Base-by-base conservation (phyloP, 1,140 invertebrate genomes). In the Eriosoma lanigerum region DNA sequence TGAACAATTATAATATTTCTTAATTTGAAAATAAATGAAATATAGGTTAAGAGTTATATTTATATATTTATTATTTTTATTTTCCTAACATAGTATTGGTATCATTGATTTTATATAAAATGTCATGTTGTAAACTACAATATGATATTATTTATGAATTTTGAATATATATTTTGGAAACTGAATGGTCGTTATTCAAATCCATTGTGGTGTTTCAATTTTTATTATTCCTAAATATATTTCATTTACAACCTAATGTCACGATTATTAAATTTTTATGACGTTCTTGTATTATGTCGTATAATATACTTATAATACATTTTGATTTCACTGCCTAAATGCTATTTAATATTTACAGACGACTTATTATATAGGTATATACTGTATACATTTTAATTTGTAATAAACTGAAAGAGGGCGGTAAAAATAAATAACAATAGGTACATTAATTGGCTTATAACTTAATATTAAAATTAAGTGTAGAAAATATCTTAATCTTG, bases 291-390 rank as follows among this genome's bases (percentile, higher is more conserved):
- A 38, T 38, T 29, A 12, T 64, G 62, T 38, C n/a, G 12, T 64
- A 4, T 64, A 48, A 1, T n/a, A n/a, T n/a, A n/a, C n/a, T 48
- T 15, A 10, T 48, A n/a, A 21, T n/a, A 64, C 17, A 29, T 38
- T 64, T 38, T 62, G 60, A 62, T 62, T 62, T 62, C 29, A 62
- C 32, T 62, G 29, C 17, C n/a, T n/a, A n/a, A n/a, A 62, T 62
- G 60, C 26, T 62, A 38, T 6, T 12, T 38, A 64, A 64, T 64
- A 64, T 64, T 38, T 64, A 64, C 32, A 32, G 62, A 13, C 26
- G 38, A 64, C 32, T 19, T 21, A 10, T 64, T 44, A 44, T 64
- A 38, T 38, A 64, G n/a, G 17, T n/a, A 38, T 38, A 38, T 38
- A 38, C 8, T 38, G 32, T 38, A 38, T 38, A 1, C 19, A 38